Percentiles rank a stretch among this genome's conserved stretches.
phyloP scores from a whole-genome alignment of 2,113 vertebrate species.

The Platysteira castanea region DNA sequence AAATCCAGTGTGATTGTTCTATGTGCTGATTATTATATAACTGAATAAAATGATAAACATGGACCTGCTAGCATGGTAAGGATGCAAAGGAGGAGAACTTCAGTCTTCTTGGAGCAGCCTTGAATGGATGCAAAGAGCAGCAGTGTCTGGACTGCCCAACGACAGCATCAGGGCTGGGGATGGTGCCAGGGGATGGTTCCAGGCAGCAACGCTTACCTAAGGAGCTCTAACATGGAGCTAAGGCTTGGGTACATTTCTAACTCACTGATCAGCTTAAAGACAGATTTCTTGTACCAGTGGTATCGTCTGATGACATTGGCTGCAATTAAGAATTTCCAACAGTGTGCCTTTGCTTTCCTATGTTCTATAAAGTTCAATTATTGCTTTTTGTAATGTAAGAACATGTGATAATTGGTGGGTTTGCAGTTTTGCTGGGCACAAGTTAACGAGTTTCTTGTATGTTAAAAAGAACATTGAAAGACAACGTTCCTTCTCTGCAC shows the following conservation, averaged over 20 bases:
- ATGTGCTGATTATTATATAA: slow-evolving; percentile 2
- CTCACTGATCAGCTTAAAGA: neutral
- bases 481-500: neutral
- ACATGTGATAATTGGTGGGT: neutral
- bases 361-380: neutral
- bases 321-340: neutral
- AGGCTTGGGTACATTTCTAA: neutral
- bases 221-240: neutral
- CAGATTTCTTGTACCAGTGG: neutral
- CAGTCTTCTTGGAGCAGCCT: neutral
- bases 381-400: neutral
- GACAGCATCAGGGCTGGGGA: neutral
- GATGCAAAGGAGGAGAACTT: neutral
- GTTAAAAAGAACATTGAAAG: neutral
- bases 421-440: neutral
- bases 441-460: neutral
- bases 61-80: neutral
- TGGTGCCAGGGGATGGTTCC: neutral
- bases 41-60: neutral
- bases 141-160: neutral
- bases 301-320: neutral
- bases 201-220: neutral
- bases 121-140: neutral
- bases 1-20: neutral
- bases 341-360: neutral